Percentiles rank a stretch among this genome's conserved stretches.
phyloP scores from a whole-genome alignment of 1,140 invertebrate genomes.

The Phymorhynchus buccinoides region DNA sequence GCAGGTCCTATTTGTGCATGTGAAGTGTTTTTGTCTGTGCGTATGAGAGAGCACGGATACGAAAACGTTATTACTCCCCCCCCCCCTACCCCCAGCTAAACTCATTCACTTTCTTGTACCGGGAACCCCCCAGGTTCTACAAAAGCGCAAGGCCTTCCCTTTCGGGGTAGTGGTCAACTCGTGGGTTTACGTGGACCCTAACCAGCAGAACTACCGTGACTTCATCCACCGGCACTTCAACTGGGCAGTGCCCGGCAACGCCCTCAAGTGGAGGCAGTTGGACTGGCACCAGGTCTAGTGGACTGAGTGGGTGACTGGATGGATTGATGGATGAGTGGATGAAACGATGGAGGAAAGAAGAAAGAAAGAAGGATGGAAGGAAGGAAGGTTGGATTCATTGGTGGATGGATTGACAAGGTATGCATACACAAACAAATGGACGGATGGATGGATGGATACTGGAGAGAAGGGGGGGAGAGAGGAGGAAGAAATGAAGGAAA shows the following conservation, averaged over 20 bases:
- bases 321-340: no score
- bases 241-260: conserved; percentile 49
- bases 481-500: no score
- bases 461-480: no score
- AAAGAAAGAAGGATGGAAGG: background rate
- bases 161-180: conserved; percentile 27
- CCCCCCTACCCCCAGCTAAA: background rate
- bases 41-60: no score
- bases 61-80: no score
- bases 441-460: no score
- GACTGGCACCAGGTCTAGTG: conserved; percentile 37
- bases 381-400: background rate
- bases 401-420: no score
- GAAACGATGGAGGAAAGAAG: background rate
- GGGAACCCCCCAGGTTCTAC: conserved; percentile 1
- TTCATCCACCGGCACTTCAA: conserved; percentile 55
- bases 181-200: conserved; percentile 12
- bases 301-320: no score
- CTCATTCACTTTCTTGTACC: background rate
- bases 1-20: background rate
- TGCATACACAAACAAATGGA: no score
- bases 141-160: conserved; percentile 27
- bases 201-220: conserved; percentile 43
- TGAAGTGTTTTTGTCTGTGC: background rate
- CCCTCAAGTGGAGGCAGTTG: conserved; percentile 51